Evolutionary conservation across 2,113 vertebrate genomes (phyloP), one percentile per base, ranked within the genome.

Genomic region (Myrmecophaga tridactyla): DNA sequence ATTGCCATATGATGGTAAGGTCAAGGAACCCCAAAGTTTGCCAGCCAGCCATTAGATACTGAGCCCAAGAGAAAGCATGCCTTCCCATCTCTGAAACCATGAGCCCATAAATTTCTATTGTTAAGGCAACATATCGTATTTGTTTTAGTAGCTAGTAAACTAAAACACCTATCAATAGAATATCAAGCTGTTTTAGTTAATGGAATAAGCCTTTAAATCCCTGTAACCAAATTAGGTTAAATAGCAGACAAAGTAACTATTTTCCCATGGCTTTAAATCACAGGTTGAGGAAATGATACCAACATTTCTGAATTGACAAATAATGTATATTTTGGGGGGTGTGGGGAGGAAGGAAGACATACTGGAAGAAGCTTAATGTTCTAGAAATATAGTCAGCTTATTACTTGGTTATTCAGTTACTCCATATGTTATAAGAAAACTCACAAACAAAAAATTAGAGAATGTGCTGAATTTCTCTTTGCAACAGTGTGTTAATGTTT

Each of bases 201-300:
- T 86, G 27, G 9, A 86, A 70, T 81, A 36, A 85, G 56, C 36
- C 86, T 81, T 94, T n/a, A 77, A 89, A 82, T 60, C 11, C 1
- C 29, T 92, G 7, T 89, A 34, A 77, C 41, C 53, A 82, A 95
- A 81, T 34, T 91, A 85, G 18, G 15, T 7, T 95, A 88, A 70
- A 27, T 20, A 83, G 48, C 3, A 60, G 81, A 92, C 43, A 7
- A 86, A 89, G 53, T 56, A 65, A 78, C 8, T 72, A 4, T 39
- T 89, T 94, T 53, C 67, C 14, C 31, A 34, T 82, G 60, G 60
- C 3, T 10, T 94, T 89, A 48, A 76, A 43, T 48, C 92, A 20
- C 76, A 51, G 6, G 3, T 81, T 96, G 70, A 76, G 29, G 31
- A 39, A 80, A 94, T 20, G 10, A 67, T 87, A 20, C 29, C 27